Evolutionary conservation across 2,797 vertebrate species (phyloP), one percentile per base, ranked within the genome.

Genomic region (Siniperca obscura): DNA sequence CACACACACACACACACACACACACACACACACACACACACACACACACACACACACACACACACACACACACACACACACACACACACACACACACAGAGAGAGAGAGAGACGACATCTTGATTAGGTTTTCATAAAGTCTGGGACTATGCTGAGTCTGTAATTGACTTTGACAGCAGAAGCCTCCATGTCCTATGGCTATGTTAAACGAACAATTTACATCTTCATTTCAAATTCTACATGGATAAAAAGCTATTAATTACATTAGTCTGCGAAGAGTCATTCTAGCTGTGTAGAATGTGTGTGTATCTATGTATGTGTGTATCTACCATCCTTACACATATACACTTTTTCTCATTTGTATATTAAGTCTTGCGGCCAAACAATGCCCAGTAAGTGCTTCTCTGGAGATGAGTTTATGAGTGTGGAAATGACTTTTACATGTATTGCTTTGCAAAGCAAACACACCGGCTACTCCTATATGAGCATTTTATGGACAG

Each of bases 211-310:
- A 92, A 92, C 95, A 95, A 96, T 95, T 96, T 96, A 94, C 94
- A 96, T 96, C 95, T 95, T 96, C 93, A 96, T 96, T 96, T 95
- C 92, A 95, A 96, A 96, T 96, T 96, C 95, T 93, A 94, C 93
- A 95, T 92, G 95, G 94, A 95, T 95, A 95, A 94, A 95, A 95
- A 95, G 89, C 93, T 95, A 95, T 96, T 96, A 96, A 96, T 95
- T 95, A 94, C 94, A 95, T 95, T 95, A 95, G 94, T 89, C 93
- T 91, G 91, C 83, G 70, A 93, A 94, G 91, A 92, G 93, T 92
- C 93, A 94, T 93, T 93, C 87, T 89, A 91, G 91, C 93, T 95
- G 92, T 90, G 92, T 90, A 90, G 87, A 88, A 75, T 78, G 79
- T 65, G 87, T 82, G 90, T 84, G 70, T 87, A 27, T 86, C 74